Evolutionary conservation across 2,113 vertebrate species (phyloP).

Genomic region (Paradoxurus hermaphroditus): DNA sequence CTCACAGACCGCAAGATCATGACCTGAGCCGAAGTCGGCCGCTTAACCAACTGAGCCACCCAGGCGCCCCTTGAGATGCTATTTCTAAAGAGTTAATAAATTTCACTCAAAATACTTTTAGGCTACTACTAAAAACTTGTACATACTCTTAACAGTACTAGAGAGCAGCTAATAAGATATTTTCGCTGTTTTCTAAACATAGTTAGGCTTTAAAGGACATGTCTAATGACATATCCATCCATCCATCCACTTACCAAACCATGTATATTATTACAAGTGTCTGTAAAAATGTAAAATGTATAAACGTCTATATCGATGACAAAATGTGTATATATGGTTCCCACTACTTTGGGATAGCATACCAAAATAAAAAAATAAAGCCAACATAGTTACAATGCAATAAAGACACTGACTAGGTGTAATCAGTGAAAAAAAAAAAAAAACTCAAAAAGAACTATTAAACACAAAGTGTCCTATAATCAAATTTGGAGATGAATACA

Average conservation of each 20-base stretch:
- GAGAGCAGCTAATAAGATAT: background rate
- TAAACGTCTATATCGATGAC: background rate
- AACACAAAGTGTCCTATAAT: background rate
- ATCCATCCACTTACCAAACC: background rate
- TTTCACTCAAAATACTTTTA: background rate
- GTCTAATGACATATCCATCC: background rate
- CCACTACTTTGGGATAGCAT: background rate
- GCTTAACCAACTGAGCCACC: too few relatives aligned
- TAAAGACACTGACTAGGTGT: background rate
- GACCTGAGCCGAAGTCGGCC: too few relatives aligned
- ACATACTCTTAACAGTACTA: background rate
- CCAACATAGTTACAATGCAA: background rate
- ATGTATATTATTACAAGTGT: background rate
- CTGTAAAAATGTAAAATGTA: background rate
- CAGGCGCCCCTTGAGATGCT: background rate
- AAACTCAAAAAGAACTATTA: background rate
- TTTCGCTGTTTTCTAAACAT: background rate
- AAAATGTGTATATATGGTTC: background rate
- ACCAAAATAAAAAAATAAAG: background rate
- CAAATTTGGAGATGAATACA: background rate
- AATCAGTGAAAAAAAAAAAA: background rate
- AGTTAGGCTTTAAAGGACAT: background rate
- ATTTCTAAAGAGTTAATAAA: background rate
- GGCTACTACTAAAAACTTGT: background rate
- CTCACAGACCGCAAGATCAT: too few relatives aligned